Base-by-base conservation (phyloP, 2,888 invertebrate genomes). In the Agrochola litura region DNA sequence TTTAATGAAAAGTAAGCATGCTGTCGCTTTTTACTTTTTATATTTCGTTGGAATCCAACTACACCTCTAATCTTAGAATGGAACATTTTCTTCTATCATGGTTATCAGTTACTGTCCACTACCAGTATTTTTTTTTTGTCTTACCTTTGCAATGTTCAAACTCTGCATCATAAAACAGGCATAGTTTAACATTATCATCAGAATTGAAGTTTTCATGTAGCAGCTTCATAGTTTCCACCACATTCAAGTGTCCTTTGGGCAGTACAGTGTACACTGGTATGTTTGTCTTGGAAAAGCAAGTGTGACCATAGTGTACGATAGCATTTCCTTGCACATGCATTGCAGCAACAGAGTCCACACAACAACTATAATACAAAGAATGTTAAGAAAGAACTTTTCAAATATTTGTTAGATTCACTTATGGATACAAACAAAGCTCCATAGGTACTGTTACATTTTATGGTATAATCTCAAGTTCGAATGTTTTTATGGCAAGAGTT, bases 261-360 rank as follows among this genome's bases (percentile, higher is more conserved):
- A 98, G 97, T 58, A 99, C 97, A 85, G 98, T 98, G 72, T 98
- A 97, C 8, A 98, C 98, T 0, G 99, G 98, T 74, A 99, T 96
- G 72, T 98, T 97, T 49, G 97, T 96, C 22, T 98, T 98, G 52
- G 98, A 98, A 84, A 99, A 97, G 94, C 99, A 99, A 0, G 98
- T 97, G 90, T 98, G 98, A 0, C 99, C 99, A 94, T 98, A 99
- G 94, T 99, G 99, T 74, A 99, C 97, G 4, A 99, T 96, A 52
- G 98, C 98, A 94, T 99, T 98, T 0, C 98, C 98, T 76, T 97
- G 97, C 10, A 99, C 97, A 94, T 99, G 99, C 93, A 98, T 98
- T 0, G 99, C 99, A 2, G 99, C 98, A 54, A 99, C 98, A 90
- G 98, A 98, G 94, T 99, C 99, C 5, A 99, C 97, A 93, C 99